These are phyloP conservation scores for Morelia viridis DNA, from an alignment of 2,797 vertebrate genomes.

Conservation along the genomic window DNA sequence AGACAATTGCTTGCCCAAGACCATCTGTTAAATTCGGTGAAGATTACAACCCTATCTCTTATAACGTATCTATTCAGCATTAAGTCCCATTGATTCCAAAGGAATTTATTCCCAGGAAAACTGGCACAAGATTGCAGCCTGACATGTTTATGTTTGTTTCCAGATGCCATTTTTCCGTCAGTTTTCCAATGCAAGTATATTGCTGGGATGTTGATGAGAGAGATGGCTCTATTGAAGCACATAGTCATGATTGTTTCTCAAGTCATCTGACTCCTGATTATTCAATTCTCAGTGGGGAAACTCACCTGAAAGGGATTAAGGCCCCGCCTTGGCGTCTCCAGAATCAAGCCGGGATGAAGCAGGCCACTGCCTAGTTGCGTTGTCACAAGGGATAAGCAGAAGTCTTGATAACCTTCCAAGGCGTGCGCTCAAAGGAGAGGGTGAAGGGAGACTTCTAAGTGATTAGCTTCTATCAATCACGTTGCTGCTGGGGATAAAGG, in stretches of 20 bases:
- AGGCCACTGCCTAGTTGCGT: not conserved
- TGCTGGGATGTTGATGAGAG: not conserved
- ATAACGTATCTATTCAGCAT: not conserved
- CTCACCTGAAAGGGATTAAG: constrained; percentile 13
- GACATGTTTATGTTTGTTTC: not conserved
- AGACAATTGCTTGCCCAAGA: not conserved
- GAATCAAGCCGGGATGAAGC: constrained; percentile 40
- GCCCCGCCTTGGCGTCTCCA: not conserved
- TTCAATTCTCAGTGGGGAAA: not conserved
- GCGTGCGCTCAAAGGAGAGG: not conserved
- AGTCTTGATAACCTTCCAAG: constrained; percentile 25
- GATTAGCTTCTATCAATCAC: constrained; percentile 8
- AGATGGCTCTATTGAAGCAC: not conserved
- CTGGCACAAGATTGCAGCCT: not conserved
- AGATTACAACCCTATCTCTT: not conserved
- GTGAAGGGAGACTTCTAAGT: constrained; percentile 1
- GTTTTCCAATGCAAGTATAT: not conserved
- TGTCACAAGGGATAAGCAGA: constrained; percentile 17
- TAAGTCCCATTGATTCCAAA: not conserved
- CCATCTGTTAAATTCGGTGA: not conserved
- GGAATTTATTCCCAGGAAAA: not conserved
- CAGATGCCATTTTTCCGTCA: not conserved
- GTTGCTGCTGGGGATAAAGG: not conserved
- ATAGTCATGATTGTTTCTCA: not conserved
- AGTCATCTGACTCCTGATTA: not conserved